Evolutionary conservation across 2,888 invertebrate species (phyloP).

Genomic region (Frankliniella intonsa): DNA sequence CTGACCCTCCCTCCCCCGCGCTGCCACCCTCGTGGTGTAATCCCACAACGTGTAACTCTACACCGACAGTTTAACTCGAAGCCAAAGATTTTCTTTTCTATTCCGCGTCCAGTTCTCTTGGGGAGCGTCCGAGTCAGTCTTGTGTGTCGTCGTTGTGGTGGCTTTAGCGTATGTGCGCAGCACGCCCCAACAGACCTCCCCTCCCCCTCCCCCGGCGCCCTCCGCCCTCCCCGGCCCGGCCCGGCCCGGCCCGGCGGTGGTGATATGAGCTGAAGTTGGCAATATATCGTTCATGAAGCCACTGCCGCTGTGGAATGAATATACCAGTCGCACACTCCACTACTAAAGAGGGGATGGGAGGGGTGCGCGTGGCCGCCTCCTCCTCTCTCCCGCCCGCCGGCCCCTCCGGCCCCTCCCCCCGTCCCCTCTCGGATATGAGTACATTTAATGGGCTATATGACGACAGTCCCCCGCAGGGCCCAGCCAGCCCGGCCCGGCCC

Average conservation of each 20-base stretch:
- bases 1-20: too few species aligned
- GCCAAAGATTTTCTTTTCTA: too few species aligned
- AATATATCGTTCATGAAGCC: conserved; percentile 8
- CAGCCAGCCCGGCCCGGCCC: background rate
- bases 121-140: too few species aligned
- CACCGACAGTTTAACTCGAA: too few species aligned
- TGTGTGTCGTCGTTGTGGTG: too few species aligned
- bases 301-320: background rate
- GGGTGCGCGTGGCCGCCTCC: background rate
- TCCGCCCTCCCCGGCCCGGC: background rate
- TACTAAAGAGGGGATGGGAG: background rate
- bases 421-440: conserved; percentile 7
- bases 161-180: too few species aligned
- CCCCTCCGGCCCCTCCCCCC: background rate
- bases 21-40: too few species aligned
- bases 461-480: background rate
- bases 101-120: too few species aligned
- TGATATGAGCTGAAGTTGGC: background rate
- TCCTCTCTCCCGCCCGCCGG: background rate
- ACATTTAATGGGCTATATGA: conserved; percentile 20
- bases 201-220: too few species aligned
- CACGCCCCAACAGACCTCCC: too few species aligned
- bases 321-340: background rate
- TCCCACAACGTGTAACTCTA: too few species aligned
- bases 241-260: background rate